Evolutionary conservation across 2,888 invertebrate genomes (phyloP), one percentile per base, ranked within the genome.

Genomic region (Lathronympha strigana): DNA sequence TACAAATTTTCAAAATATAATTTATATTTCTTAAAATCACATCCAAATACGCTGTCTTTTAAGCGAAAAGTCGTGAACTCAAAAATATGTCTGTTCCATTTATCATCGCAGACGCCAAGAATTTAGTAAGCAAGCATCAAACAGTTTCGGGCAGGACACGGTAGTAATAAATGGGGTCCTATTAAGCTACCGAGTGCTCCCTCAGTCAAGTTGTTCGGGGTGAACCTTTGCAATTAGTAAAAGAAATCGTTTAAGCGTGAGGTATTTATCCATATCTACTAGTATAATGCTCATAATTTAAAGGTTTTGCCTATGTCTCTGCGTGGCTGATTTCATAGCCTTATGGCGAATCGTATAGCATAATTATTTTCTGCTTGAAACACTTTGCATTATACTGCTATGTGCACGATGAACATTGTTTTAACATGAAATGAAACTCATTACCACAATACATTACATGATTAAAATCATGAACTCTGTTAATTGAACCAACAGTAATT

Each of bases 161-260:
- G 57, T 50, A 43, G 49, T 63, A 57, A 57, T 57, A 63, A 63
- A 63, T 63, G 50, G 57, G 63, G 40, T 63, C 49, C 36, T 40
- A 15, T 21, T 17, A 50, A 49, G 55, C 31, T 50, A 57, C 63
- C 28, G n/a, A 36, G 23, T 31, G 40, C 17, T 40, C 19, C 28
- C 40, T 21, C n/a, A 17, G 9, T 17, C 11, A 4, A 17, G 17
- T 50, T 17, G 28, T 17, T 11, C 15, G 17, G 21, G 23, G 31
- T 25, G 15, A 31, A 1, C 11, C 31, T 6, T 17, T 19, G 8
- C 4, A 51, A 19, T 31, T 51, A 51, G 4, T 19, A 11, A 17
- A 31, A 45, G 2, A 28, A 50, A 28, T 8, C 47, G n/a, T 50
- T 50, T 50, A 25, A 47, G 23, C 28, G 3, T n/a, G 15, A 49